Percentiles rank a stretch among this genome's conserved stretches.
These are phyloP conservation scores for Lytechinus variegatus DNA, from an alignment of 35 echinoderm and acorn worm genomes.

Conservation along the genomic window DNA sequence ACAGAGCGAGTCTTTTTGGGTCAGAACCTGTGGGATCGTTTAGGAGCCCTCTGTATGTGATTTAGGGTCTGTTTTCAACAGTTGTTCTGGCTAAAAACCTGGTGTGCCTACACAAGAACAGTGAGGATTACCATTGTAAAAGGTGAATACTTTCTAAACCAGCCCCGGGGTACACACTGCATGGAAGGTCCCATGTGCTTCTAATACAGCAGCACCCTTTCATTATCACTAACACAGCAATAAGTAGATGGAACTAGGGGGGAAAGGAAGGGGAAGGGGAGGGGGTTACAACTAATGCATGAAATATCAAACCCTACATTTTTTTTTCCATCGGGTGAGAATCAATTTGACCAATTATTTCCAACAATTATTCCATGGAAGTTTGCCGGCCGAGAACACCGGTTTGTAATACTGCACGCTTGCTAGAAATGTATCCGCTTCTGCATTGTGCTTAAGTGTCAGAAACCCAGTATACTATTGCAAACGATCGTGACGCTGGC, in stretches of 20 bases:
- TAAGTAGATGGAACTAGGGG: not conserved
- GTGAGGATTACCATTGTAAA: constrained; percentile 51
- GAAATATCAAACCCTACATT: constrained; percentile 31
- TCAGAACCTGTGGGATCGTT: constrained; percentile 21
- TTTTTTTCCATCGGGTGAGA: not conserved
- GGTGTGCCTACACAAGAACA: constrained; percentile 50
- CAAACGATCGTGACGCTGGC: constrained; percentile 33
- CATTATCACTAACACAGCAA: not conserved
- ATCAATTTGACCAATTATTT: constrained; percentile 51
- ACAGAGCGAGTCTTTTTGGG: not conserved
- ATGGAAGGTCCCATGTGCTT: constrained; percentile 32
- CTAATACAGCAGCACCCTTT: not conserved
- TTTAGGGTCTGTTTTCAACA: not conserved
- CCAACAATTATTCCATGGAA: constrained; percentile 23
- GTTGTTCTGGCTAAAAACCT: constrained; percentile 34
- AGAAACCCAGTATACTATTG: constrained; percentile 25
- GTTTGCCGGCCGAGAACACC: constrained; percentile 7
- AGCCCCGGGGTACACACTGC: constrained; percentile 17
- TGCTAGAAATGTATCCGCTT: constrained; percentile 33
- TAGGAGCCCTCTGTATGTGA: not conserved
- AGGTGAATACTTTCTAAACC: constrained; percentile 33
- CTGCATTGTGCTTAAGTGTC: constrained; percentile 33
- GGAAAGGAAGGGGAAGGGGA: not conserved
- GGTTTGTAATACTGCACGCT: constrained; percentile 51
- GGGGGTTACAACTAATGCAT: not conserved